Percentiles rank a stretch among this genome's conserved stretches.
Conservation (phyloP, 2,888 invertebrate genomes). For the Drosophila subquinaria region DNA sequence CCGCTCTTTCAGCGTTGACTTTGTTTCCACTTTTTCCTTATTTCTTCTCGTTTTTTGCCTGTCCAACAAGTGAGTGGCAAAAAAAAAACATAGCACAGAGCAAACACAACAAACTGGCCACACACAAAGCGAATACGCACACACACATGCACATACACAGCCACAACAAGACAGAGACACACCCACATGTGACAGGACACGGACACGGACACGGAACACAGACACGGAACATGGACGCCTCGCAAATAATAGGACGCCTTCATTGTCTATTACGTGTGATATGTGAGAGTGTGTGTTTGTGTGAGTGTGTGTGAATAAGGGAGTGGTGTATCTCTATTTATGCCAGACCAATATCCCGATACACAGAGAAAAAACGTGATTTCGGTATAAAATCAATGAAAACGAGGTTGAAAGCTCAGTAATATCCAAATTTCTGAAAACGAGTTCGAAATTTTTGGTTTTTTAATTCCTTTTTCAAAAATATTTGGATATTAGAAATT, state of each 20-base stretch:
- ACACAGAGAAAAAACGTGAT: too few species aligned
- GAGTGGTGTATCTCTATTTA: conserved; percentile 11
- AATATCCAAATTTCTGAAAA: too few species aligned
- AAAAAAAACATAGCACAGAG: conserved; percentile 56
- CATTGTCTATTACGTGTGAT: conserved; percentile 58
- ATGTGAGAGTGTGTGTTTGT: neutral
- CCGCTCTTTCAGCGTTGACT: conserved; percentile 52
- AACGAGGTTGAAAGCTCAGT: too few species aligned
- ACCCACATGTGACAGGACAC: conserved; percentile 28
- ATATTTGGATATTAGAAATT: too few species aligned
- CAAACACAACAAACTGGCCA: conserved; percentile 48
- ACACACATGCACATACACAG: conserved; percentile 11
- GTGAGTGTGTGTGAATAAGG: neutral
- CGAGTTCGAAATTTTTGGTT: too few species aligned
- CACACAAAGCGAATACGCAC: conserved; percentile 36
- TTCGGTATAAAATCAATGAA: too few species aligned
- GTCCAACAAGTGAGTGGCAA: conserved; percentile 57
- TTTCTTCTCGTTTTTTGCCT: conserved; percentile 8
- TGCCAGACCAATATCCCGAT: conserved; percentile 13
- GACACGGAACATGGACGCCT: conserved; percentile 33
- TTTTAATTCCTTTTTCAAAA: too few species aligned
- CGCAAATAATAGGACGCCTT: conserved; percentile 47
- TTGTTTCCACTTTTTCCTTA: conserved; percentile 28
- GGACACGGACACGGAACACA: conserved; percentile 6
- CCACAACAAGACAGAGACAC: conserved; percentile 17